These are phyloP conservation scores for Abscondita cerata DNA, from an alignment of 2,888 invertebrate species.

Conservation along the genomic window DNA sequence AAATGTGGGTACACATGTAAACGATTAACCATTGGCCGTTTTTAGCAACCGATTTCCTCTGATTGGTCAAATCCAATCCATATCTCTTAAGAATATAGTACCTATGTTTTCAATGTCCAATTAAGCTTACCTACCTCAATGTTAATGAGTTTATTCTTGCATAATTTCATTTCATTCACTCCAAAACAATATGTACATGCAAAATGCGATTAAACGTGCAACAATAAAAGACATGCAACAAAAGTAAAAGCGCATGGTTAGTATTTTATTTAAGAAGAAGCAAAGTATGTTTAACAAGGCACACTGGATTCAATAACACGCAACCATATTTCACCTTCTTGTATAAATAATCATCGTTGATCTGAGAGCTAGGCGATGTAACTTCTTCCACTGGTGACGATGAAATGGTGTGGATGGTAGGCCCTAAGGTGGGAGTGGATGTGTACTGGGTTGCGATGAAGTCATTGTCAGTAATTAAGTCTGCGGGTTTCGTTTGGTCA, in stretches of 20 bases:
- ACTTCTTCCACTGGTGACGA: conserved; percentile 57
- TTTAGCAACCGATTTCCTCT: no score
- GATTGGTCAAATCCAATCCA: no score
- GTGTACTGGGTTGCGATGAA: conserved; percentile 19
- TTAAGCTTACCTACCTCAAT: no score
- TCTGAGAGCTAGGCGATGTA: conserved; percentile 39
- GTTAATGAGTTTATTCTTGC: no score
- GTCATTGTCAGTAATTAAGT: conserved; percentile 42
- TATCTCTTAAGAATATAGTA: no score
- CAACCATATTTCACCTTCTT: conserved; percentile 58
- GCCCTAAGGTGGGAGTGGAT: conserved; percentile 55
- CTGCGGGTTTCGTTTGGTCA: conserved; percentile 42
- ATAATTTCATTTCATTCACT: no score
- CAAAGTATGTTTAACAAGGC: conserved; percentile 26
- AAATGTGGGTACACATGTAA: no score
- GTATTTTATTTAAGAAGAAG: conserved; percentile 21
- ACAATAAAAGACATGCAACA: not conserved
- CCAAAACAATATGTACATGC: no score
- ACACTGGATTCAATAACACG: conserved; percentile 44
- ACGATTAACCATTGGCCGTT: no score
- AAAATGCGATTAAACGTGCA: conserved; percentile 6
- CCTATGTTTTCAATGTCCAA: no score
- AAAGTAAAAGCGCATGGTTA: conserved; percentile 11
- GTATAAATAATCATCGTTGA: conserved; percentile 41
- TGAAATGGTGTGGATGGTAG: conserved; percentile 53